Evolutionary conservation across 1,140 invertebrate species (phyloP), one percentile per base, ranked within the genome.

Genomic region (Drosophila pseudoananassae): DNA sequence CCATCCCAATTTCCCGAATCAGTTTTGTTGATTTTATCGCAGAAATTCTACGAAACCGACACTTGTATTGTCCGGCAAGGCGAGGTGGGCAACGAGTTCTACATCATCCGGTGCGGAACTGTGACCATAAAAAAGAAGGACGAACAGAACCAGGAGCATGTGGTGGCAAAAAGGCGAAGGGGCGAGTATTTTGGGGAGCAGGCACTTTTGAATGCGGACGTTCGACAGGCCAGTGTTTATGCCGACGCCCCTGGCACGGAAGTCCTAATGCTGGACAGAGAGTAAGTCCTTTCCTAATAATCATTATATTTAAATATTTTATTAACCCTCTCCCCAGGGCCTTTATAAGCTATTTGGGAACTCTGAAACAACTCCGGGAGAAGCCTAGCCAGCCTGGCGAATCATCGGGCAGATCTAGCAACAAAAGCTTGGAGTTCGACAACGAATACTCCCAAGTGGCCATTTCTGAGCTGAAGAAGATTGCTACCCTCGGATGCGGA

Each of bases 81-180:
- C 0, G 97, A 98, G 49, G 94, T 94, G 59, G 98, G 98, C 3
- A 98, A 99, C 91, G 98, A 98, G 76, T 99, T 99, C 92, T 99
- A 97, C 90, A 98, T 99, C 61, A 98, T 99, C 64, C 96, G 97
- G 60, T 96, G 96, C 15, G 98, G 98, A 10, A 96, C 95, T 68
- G 98, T 98, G 23, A 94, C 95, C 54, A 95, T 97, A 54, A 96
- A 94, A 1, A 96, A 96, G 88, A 92, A 93, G 38, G 93, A 94
- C 15, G 93, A 94, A 6, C 93, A 93, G 0, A 8, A 10, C 0
- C 92, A 93, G 49, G 94, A 95, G 65, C 92, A 94, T 50, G 91
- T 94, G 3, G 93, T 96, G 3, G 93, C 94, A 2, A 92, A 93
- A 9, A 93, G 96, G n/a, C 92, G 93, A 8, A 94, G 95, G 12